Evolutionary conservation across 1,140 invertebrate genomes (phyloP).

Genomic region (Ips nitidus): DNA sequence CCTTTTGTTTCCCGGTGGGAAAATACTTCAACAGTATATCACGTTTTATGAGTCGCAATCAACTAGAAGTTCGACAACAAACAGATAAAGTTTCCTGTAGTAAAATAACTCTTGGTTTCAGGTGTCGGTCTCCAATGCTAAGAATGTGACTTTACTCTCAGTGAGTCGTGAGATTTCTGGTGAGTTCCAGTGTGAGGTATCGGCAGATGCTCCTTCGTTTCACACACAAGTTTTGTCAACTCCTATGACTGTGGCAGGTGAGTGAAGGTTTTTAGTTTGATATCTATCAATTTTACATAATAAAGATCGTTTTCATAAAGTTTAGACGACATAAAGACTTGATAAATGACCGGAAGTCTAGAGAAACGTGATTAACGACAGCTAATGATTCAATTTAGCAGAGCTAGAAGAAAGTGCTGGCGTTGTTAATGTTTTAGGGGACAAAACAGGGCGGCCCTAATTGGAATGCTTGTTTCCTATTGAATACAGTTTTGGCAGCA

Average conservation of each 20-base stretch:
- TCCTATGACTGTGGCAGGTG: slow-evolving; percentile 70
- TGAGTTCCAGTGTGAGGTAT: slow-evolving; percentile 74
- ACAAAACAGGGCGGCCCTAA: neutral
- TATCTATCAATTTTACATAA: neutral
- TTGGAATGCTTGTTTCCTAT: no score
- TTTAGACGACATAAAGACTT: slow-evolving; percentile 2
- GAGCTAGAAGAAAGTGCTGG: slow-evolving; percentile 6
- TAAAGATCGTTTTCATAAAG: neutral
- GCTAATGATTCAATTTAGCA: slow-evolving; percentile 19
- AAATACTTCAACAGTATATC: neutral
- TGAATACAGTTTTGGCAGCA: no score
- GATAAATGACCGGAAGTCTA: slow-evolving; percentile 20
- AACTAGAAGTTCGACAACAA: neutral
- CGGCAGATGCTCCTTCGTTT: slow-evolving; percentile 70
- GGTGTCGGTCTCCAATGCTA: slow-evolving; percentile 57
- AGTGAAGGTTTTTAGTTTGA: slow-evolving; percentile 48
- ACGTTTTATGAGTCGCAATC: neutral
- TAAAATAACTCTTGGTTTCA: slow-evolving; percentile 43
- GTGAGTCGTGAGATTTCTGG: slow-evolving; percentile 64
- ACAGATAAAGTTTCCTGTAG: neutral
- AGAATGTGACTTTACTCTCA: slow-evolving; percentile 58
- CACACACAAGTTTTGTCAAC: slow-evolving; percentile 66
- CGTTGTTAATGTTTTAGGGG: slow-evolving; percentile 2
- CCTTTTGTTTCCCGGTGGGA: neutral
- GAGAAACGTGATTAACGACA: slow-evolving; percentile 12